phyloP scores from a whole-genome alignment of 2,113 vertebrate species.

The Mustelus asterias region DNA sequence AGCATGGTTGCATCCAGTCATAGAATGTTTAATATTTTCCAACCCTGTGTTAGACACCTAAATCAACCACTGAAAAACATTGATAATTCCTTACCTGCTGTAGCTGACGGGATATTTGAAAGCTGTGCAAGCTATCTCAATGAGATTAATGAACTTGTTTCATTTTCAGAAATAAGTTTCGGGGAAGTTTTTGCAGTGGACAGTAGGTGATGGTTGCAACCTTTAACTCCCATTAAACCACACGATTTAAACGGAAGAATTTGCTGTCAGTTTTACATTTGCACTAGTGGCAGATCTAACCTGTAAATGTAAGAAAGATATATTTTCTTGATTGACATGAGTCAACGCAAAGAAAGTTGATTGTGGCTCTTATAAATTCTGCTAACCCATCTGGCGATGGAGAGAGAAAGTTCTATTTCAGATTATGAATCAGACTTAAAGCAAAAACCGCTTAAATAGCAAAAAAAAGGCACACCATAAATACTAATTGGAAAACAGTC shows the following conservation, averaged over 20 bases:
- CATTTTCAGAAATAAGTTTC: neutral
- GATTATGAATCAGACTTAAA: neutral
- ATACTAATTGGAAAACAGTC: neutral
- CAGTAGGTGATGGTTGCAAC: neutral
- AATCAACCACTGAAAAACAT: neutral
- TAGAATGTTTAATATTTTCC: neutral
- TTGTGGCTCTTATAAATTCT: neutral
- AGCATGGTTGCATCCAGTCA: neutral
- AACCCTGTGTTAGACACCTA: neutral
- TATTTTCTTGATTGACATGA: neutral
- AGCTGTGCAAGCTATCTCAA: neutral
- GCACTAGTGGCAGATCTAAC: neutral
- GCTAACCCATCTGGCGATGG: neutral
- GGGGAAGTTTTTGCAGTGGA: no score
- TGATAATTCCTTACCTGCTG: neutral
- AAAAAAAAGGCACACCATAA: neutral
- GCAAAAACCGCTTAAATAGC: neutral
- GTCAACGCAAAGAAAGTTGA: neutral
- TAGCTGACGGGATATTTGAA: neutral
- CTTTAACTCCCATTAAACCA: neutral
- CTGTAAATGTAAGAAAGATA: neutral
- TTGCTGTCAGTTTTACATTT: neutral
- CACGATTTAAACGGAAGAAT: neutral
- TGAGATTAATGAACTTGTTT: neutral
- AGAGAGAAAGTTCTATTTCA: neutral